Evolutionary conservation across 2,888 invertebrate species (phyloP), one percentile per base, ranked within the genome.

Genomic region (Acutogordius australiensis): DNA sequence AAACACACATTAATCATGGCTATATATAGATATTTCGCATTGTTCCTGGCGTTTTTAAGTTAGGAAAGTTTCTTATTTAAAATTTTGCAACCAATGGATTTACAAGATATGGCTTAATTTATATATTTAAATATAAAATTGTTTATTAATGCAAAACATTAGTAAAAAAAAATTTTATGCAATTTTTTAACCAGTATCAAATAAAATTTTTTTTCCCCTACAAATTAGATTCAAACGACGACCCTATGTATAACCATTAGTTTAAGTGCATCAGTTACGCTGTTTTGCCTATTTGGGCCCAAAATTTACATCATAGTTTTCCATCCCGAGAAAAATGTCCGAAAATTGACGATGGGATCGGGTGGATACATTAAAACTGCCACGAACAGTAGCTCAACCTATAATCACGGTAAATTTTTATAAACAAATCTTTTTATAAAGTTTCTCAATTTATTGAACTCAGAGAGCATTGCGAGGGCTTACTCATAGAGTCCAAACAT

Each of bases 261-360:
- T 64, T 74, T 80, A 67, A 79, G 78, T 65, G 79, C 80, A 45
- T 77, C 78, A 1, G 80, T 79, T 27, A 78, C 79, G 8, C 72
- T 81, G 56, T 76, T 78, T 60, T 80, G 80, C 67, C 73, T 80
- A 2, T 80, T 79, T 69, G 78, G 78, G 28, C 80, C 80, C 26
- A 80, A 80, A 71, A 74, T 80, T 44, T 80, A 80, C 73, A 79
- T 81, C 64, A 79, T 81, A 63, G 70, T 80, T 62, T 77, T 79
- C 67, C 79, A 80, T 67, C 80, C 80, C 45, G 79, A 80, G 64
- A 80, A 80, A 68, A 81, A 80, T 69, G 78, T 79, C 45, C 72
- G 80, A 51, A 51, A 51, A 51, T 51, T 51, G 26, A 51, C 51
- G 51, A 51, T 51, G 51, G 51, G 51, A 21, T 51, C 51, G 4